These are phyloP conservation scores for Orussus abietinus DNA, from an alignment of 1,140 invertebrate genomes.

Conservation along the genomic window DNA sequence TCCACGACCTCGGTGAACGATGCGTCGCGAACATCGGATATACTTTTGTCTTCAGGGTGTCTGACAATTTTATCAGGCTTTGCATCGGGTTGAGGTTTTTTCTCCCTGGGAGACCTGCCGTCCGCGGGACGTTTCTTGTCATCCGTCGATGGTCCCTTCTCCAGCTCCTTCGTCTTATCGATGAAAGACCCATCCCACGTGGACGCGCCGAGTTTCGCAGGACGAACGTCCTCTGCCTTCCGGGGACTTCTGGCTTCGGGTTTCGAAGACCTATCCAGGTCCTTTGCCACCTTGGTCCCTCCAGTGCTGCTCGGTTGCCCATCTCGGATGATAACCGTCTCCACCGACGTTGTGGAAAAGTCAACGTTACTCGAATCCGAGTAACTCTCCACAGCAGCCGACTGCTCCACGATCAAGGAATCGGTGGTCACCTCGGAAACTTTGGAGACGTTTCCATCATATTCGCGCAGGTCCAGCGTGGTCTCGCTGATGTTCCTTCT, in stretches of 20 bases:
- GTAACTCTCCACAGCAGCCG: constrained; percentile 26
- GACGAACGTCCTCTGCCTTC: constrained; percentile 4
- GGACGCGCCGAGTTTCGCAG: not conserved
- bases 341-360: constrained; percentile 30
- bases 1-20: too few species aligned
- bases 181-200: constrained; percentile 11
- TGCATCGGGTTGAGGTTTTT: too few species aligned
- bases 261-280: too few species aligned
- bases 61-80: too few species aligned
- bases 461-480: constrained; percentile 20
- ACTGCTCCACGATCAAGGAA: constrained; percentile 26
- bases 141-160: too few species aligned
- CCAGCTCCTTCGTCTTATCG: constrained; percentile 13
- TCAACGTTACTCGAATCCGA: constrained; percentile 27
- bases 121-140: too few species aligned
- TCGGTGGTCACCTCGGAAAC: constrained; percentile 25
- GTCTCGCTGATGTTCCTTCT: constrained; percentile 22
- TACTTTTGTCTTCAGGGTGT: too few species aligned
- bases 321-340: constrained; percentile 35
- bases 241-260: constrained; percentile 3
- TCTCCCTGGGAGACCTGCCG: too few species aligned
- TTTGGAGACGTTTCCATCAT: constrained; percentile 16
- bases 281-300: too few species aligned
- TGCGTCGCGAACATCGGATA: too few species aligned
- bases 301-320: constrained; percentile 29